These are phyloP conservation scores for Mus caroli DNA, from an alignment of 2,797 vertebrate genomes.

Conservation along the genomic window DNA sequence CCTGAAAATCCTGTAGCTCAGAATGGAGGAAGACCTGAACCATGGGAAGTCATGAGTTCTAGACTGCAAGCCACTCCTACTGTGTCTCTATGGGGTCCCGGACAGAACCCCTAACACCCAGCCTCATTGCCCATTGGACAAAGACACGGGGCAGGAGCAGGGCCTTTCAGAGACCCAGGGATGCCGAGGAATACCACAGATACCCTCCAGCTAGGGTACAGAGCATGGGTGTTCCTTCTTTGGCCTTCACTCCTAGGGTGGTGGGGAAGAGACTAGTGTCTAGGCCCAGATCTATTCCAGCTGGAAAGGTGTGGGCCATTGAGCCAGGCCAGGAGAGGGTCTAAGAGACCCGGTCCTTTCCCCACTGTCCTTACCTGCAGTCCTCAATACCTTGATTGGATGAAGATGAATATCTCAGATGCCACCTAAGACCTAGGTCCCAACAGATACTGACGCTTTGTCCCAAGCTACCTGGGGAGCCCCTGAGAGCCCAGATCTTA, in stretches of 20 bases:
- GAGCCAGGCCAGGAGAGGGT: not conserved
- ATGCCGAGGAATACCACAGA: not conserved
- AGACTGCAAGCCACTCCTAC: not conserved
- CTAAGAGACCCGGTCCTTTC: not conserved
- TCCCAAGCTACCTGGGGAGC: not conserved
- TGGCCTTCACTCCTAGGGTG: not conserved
- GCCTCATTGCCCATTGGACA: not conserved
- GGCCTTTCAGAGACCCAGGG: not conserved
- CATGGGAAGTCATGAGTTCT: not conserved
- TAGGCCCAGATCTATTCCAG: not conserved
- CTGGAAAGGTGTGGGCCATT: not conserved
- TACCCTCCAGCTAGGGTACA: not conserved
- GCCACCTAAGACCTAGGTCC: not conserved
- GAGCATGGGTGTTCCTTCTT: not conserved
- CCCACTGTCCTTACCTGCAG: not conserved
- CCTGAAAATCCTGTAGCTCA: not conserved
- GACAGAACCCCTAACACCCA: not conserved
- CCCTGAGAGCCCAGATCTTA: not conserved
- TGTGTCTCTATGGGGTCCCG: not conserved
- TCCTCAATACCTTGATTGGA: not conserved
- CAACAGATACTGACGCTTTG: not conserved
- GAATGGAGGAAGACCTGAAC: not conserved
- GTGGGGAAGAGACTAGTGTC: rapidly evolving
- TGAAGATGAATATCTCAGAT: not conserved
- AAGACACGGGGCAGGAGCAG: not conserved